Evolutionary conservation across 1,140 invertebrate genomes (phyloP), one percentile per base, ranked within the genome.

Genomic region (Heliconius eleuchia): DNA sequence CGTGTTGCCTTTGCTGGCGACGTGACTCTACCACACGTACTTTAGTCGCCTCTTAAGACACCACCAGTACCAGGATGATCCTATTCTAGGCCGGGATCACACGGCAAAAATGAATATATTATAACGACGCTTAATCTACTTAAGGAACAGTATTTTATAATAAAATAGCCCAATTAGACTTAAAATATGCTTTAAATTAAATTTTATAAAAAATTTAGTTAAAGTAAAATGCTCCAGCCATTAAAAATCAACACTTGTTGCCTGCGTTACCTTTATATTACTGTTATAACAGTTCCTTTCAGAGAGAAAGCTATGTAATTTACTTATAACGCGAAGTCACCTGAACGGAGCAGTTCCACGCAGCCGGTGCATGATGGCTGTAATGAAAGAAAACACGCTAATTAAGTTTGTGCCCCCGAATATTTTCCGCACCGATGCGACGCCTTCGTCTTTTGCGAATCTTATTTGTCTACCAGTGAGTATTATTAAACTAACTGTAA

Each of bases 311-410:
- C 85, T 88, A 87, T 87, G 87, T 87, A 89, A 93, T 93, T 91
- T 88, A 89, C 87, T 88, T 85, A 86, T 84, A 87, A 84, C 82
- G 83, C 78, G 79, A 78, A 88, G 86, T 92, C 91, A 92, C 89
- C 89, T 93, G 90, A 88, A 88, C 85, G 73, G 76, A 82, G 87
- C 76, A 86, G 83, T 92, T 91, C 82, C 76, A 55, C 70, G 84
- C 92, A 92, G 81, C 91, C 87, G 91, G 92, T 86, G 90, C 90
- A 85, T 92, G 92, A 94, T 94, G 91, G 86, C 89, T 82, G 91
- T 89, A 94, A 94, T 94, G 91, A 94, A 91, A 94, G 92, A 94
- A 94, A 94, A 92, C 87, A 90, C 88, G 88, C 91, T 92, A 93
- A 93, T 94, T 93, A 93, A 92, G 84, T 91, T 89, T 86, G 83